Evolutionary conservation across 2,888 invertebrate species (phyloP), one percentile per base, ranked within the genome.

Genomic region (Tenthredo scrophulariae): DNA sequence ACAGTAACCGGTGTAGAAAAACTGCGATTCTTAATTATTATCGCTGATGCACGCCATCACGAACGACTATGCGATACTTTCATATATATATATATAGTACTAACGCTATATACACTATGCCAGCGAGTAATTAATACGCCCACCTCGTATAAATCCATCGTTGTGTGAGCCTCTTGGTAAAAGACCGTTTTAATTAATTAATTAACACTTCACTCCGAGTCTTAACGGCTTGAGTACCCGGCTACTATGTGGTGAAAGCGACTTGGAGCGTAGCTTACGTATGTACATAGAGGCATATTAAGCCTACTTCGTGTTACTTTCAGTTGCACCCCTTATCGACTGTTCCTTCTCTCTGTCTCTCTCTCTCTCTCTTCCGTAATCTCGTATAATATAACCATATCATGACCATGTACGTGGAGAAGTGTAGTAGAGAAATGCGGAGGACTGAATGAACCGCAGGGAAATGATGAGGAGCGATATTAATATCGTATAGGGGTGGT

Each of bases 71-170:
- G 43, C 37, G 37, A 37, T 37, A 37, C 37, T 7, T 37, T 37
- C 7, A 37, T 37, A 6, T n/a, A 54, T 7, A 1, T 54, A 54
- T 18, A n/a, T n/a, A n/a, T 26, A 26, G 13, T 62, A 62, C 26
- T 18, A n/a, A 37, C n/a, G 26, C 6, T 74, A 1, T n/a, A 74
- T 74, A 74, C 37, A 7, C 26, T 22, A 26, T n/a, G 40, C 13
- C 46, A 74, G 77, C 50, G 33, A 80, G 80, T 80, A 80, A 80
- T 80, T 80, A 80, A 80, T 80, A 80, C 80, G 62, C 80, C 58
- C 58, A 62, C 62, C 80, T 80, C 80, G 80, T 80, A 40, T 62
- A 37, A 80, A 80, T 80, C 80, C 62, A 80, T 80, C 62, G 62
- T 37, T 22, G 58, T 40, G n/a, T 29, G 62, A 80, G 80, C 50